Evolutionary conservation across 2,888 invertebrate species (phyloP), one percentile per base, ranked within the genome.

Genomic region (Entomobrya multifasciata): DNA sequence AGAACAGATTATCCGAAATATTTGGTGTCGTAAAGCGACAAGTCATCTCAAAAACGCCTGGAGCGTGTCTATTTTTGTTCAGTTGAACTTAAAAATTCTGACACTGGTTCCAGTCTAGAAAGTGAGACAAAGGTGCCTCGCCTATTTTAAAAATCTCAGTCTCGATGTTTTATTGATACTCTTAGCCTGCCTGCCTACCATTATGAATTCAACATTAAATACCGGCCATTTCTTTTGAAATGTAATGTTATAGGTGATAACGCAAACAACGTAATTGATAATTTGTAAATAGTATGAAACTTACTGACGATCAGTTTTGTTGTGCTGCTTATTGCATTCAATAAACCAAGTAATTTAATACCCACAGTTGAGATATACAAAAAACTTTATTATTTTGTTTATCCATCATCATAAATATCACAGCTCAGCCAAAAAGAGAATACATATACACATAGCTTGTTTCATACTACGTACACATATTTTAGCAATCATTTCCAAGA

Each of bases 21-120:
- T n/a, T n/a, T n/a, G n/a, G 6, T 52, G 22, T 57, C 25, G n/a
- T 57, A 22, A 57, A 55, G 52, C 27, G 27, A 55, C 36, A 55
- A 74, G 74, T 36, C 52, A 74, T 52, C 52, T 36, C 55, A 17
- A 76, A 76, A 74, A 20, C 30, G 76, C 76, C 76, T 76, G 57
- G 76, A 76, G 76, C 76, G 41, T 36, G 41, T 36, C 11, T 76
- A 57, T 76, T 57, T 57, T 41, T 57, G 20, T 15, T 8, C 17
- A 41, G 27, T 30, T 55, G 10, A 74, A 8, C 22, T 60, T 57
- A 22, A 60, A 27, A 60, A 36, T 4, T 27, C 72, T 25, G 13
- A 49, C 25, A 72, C 25, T 72, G 15, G 1, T n/a, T 49, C 41
- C 25, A 30, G 2, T 15, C 22, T 36, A 36, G 36, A 36, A 17